Percentiles rank a stretch among this genome's conserved stretches.
These are phyloP conservation scores for Hermatobates lingyangjiaoensis DNA, from an alignment of 1,140 invertebrate species.

Conservation along the genomic window DNA sequence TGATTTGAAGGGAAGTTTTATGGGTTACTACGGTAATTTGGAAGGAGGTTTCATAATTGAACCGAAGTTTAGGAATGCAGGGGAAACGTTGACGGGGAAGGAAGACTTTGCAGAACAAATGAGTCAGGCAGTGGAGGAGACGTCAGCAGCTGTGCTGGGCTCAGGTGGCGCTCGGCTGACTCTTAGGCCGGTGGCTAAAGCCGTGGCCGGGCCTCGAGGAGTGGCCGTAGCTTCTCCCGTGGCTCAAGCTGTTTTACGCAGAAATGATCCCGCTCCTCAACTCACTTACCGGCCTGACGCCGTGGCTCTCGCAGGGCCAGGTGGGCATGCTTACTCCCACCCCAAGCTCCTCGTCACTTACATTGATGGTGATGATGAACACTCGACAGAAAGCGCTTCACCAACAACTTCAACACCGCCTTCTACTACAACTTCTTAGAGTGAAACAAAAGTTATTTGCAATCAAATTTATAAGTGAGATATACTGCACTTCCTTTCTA, in stretches of 20 bases:
- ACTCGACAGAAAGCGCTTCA: no score
- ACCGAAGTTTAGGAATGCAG: neutral
- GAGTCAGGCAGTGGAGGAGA: neutral
- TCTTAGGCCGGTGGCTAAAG: slow-evolving; percentile 38
- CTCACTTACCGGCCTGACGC: slow-evolving; percentile 41
- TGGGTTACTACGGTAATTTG: neutral
- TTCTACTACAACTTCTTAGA: no score
- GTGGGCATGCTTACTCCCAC: slow-evolving; percentile 45
- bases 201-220: slow-evolving; percentile 38
- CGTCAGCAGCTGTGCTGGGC: neutral
- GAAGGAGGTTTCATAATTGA: neutral
- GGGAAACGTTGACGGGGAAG: neutral
- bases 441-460: no score
- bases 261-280: slow-evolving; percentile 27
- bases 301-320: slow-evolving; percentile 45
- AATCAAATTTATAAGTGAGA: no score
- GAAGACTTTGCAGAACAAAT: neutral
- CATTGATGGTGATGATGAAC: slow-evolving; percentile 7
- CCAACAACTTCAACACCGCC: no score
- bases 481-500: no score
- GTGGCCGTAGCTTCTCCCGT: slow-evolving; percentile 44
- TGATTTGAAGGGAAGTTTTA: neutral
- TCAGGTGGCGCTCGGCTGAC: slow-evolving; percentile 25
- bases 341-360: slow-evolving; percentile 30
- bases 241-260: slow-evolving; percentile 31